Evolutionary conservation across 2,113 vertebrate genomes (phyloP), one percentile per base, ranked within the genome.

Genomic region (Ornithorhynchus anatinus): DNA sequence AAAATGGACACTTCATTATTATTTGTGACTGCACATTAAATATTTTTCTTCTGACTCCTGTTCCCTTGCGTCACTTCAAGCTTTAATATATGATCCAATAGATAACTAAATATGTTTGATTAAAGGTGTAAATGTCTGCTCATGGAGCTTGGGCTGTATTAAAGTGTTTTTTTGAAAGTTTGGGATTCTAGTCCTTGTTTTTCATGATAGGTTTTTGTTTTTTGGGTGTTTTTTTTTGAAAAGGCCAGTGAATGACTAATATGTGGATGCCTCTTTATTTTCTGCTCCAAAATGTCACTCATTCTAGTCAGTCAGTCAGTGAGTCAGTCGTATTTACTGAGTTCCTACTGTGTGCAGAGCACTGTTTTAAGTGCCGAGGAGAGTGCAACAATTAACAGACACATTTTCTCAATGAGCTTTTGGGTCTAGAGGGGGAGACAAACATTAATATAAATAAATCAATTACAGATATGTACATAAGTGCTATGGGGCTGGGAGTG

Each of bases 51-150:
- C 78, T 81, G 68, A 32, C 29, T 79, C 60, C 68, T 62, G 80
- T 67, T 85, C 71, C 56, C 45, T 25, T 84, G 67, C 69, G 62
- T 60, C 77, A 69, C 53, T 0, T 17, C 19, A 59, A 72, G 72
- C 75, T 85, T 72, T 83, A 84, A 87, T 77, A 68, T 75, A 76
- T 69, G 77, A 72, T 54, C 63, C 59, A 12, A 39, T 19, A 1
- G 69, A 86, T 72, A 86, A 72, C 76, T 84, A 81, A 84, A 72
- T 77, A 67, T 60, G 8, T 59, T 80, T 54, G 63, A 83, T 80
- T 77, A 58, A 86, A 32, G 77, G 75, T 75, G 66, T 77, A 79
- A 77, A 79, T 86, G 80, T 42, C 40, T 75, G 44, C 75, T 74
- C 59, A 40, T 57, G 62, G 70, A 69, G 67, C 43, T 29, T 76